Base-by-base conservation (phyloP, 2,113 vertebrate genomes). In the Accipiter cooperii region DNA sequence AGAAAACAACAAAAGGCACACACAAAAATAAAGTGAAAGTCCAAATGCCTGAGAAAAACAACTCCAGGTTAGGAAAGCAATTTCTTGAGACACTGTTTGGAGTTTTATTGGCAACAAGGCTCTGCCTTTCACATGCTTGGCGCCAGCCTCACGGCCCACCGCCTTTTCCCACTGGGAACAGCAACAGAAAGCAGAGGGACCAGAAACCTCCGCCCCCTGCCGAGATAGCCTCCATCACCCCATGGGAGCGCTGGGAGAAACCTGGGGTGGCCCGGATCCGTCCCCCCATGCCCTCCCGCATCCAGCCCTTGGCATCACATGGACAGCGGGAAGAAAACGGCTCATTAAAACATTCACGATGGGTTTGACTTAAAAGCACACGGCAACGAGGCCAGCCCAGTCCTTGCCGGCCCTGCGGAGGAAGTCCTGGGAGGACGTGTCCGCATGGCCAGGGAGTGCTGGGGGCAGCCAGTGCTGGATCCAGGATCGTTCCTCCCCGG, bases 41-140 rank as follows among this genome's bases (percentile, higher is more conserved):
- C 73, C 71, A 83, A 77, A 87, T 4, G 82, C 93, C 96, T 93
- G 96, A 96, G 91, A 70, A 73, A 90, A 97, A 93, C 64, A 93
- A 87, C 79, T 92, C 70, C 84, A 51, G 65, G 34, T 71, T 28
- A 46, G 95, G 69, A 88, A 88, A 60, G 63, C 8, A 1, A 51
- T 61, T 91, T 83, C 84, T 74, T 51, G 28, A 86, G 87, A 74
- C 79, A 65, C 34, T 36, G 46, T 65, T 88, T 52, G 89, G 92
- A 93, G 79, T 79, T 87, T 89, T 84, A 75, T 91, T 96, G 96
- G 96, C 92, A 92, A 77, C 85, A 93, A 83, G 60, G 95, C 84
- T 88, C 49, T 83, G 73, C 87, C 95, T 87, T 87, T 54, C 83
- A 57, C 78, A 52, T 40, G 89, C 92, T 57, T 13, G 40, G 83